phyloP scores from a whole-genome alignment of 2,113 vertebrate species.

The Laticauda laticaudata region DNA sequence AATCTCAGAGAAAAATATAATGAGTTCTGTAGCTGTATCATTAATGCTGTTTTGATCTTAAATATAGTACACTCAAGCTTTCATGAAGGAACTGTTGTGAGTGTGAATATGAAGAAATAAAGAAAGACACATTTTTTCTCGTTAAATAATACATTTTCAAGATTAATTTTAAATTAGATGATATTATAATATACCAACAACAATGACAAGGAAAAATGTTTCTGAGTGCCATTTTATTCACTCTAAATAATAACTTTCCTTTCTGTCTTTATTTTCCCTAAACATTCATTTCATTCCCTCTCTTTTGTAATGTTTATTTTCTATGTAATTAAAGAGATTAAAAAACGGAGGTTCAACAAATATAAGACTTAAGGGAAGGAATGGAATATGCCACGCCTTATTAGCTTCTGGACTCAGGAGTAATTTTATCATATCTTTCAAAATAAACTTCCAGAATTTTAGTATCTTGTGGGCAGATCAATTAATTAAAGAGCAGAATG shows the following conservation, averaged over 20 bases:
- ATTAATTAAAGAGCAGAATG: slow-evolving; percentile 69
- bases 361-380: slow-evolving; percentile 50
- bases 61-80: slow-evolving; percentile 45
- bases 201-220: slow-evolving; percentile 46
- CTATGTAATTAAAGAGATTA: slow-evolving; percentile 48
- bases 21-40: neutral
- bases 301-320: slow-evolving; percentile 36
- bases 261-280: slow-evolving; percentile 51
- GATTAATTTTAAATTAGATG: slow-evolving; percentile 48
- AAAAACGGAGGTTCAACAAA: slow-evolving; percentile 50
- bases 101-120: slow-evolving; percentile 41
- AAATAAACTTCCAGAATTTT: slow-evolving; percentile 66
- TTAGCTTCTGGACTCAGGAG: slow-evolving; percentile 58
- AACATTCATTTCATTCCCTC: slow-evolving; percentile 51
- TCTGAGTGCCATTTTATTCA: slow-evolving; percentile 61
- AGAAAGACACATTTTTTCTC: slow-evolving; percentile 41
- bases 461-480: slow-evolving; percentile 66
- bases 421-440: slow-evolving; percentile 62
- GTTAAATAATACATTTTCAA: slow-evolving; percentile 33
- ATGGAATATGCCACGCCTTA: slow-evolving; percentile 58
- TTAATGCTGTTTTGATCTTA: slow-evolving; percentile 27
- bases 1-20: slow-evolving; percentile 9
- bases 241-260: slow-evolving; percentile 64
- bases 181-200: slow-evolving; percentile 44
- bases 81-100: slow-evolving; percentile 36